Evolutionary conservation across 2,797 vertebrate species (phyloP).

Genomic region (Balearica regulorum): DNA sequence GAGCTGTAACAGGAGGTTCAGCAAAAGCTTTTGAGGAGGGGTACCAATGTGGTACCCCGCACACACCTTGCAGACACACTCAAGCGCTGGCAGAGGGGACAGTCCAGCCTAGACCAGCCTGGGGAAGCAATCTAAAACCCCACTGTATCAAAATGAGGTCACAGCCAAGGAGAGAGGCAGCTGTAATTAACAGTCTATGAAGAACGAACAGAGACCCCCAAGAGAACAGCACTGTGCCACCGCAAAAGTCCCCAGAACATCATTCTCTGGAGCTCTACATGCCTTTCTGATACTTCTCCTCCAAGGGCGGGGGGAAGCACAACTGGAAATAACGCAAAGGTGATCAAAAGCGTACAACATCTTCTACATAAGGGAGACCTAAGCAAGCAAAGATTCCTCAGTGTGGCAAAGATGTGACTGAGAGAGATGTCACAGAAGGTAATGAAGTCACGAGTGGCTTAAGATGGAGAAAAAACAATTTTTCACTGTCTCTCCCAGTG

Average conservation of each 20-base stretch:
- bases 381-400: background rate
- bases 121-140: background rate
- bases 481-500: background rate
- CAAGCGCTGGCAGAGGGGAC: background rate
- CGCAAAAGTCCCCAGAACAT: background rate
- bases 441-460: background rate
- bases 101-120: background rate
- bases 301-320: background rate
- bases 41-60: no score
- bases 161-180: background rate
- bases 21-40: background rate
- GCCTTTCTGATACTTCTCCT: background rate
- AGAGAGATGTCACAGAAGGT: no score
- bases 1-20: background rate
- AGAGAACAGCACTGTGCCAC: background rate
- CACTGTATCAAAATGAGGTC: background rate
- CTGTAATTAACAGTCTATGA: background rate
- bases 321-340: background rate
- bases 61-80: background rate
- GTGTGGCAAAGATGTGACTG: background rate
- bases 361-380: background rate
- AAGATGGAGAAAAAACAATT: background rate
- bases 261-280: rapidly evolving
- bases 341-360: background rate
- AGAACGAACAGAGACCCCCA: background rate